These are phyloP conservation scores for Anastrepha ludens DNA, from an alignment of 1,140 invertebrate genomes.

Conservation along the genomic window DNA sequence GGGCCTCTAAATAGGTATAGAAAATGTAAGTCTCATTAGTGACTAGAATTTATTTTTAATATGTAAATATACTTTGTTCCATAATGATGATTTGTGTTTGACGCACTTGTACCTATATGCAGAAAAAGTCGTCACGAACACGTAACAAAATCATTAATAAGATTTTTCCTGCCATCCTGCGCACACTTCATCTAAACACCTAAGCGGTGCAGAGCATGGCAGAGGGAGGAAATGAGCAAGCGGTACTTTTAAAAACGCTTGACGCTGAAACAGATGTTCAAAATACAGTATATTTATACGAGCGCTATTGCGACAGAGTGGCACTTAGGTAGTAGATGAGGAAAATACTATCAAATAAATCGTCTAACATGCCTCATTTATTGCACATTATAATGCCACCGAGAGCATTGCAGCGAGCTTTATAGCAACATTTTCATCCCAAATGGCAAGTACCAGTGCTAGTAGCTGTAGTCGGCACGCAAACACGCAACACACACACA, in stretches of 20 bases:
- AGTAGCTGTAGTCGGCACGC: not conserved
- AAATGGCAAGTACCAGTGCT: constrained; percentile 12
- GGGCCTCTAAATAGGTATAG: no score
- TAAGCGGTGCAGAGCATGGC: not conserved
- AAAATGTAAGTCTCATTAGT: not conserved
- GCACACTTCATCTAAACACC: not conserved
- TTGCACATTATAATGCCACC: constrained; percentile 70
- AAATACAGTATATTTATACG: not conserved
- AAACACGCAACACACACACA: not conserved
- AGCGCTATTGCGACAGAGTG: not conserved
- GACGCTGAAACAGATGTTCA: constrained; percentile 1
- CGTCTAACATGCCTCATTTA: constrained; percentile 73
- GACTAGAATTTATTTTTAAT: not conserved
- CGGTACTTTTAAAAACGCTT: not conserved
- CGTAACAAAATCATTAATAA: constrained; percentile 31
- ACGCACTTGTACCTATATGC: constrained; percentile 26
- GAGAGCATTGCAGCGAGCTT: constrained; percentile 19
- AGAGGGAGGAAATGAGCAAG: not conserved
- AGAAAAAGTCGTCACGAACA: constrained; percentile 25
- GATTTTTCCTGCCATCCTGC: not conserved
- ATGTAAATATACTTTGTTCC: not conserved
- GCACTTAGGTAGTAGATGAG: not conserved
- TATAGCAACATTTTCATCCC: constrained; percentile 10
- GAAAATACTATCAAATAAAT: constrained; percentile 67
- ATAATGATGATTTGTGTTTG: constrained; percentile 48